Percentiles rank a stretch among this genome's conserved stretches.
Evolutionary conservation across 2,888 invertebrate genomes (phyloP).

Genomic region (Ophion ellenae): DNA sequence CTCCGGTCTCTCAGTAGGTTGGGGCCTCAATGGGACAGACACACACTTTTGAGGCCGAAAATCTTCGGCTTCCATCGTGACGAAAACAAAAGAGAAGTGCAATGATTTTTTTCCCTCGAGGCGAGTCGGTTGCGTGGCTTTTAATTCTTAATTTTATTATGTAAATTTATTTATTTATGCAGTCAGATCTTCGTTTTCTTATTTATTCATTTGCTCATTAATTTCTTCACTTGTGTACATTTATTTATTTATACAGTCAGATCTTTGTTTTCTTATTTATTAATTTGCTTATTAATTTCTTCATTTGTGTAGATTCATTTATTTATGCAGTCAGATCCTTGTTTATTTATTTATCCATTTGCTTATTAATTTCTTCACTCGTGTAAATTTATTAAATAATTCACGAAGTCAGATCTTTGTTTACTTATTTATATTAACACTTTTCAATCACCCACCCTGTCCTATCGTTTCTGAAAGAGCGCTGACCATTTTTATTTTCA

Average conservation of each 20-base stretch:
- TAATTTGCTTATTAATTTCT: not conserved
- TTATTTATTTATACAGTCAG: too few species aligned
- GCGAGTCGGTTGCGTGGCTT: not conserved
- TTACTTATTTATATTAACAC: not conserved
- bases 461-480: slow-evolving; percentile 46
- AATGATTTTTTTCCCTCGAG: not conserved
- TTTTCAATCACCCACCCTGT: slow-evolving; percentile 1
- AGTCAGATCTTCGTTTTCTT: too few species aligned
- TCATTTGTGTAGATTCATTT: not conserved
- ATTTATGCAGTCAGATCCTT: too few species aligned
- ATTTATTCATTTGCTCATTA: too few species aligned
- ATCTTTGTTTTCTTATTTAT: not conserved
- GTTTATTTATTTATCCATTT: too few species aligned
- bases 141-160: too few species aligned
- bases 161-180: too few species aligned
- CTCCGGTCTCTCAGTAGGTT: slow-evolving; percentile 21
- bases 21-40: slow-evolving; percentile 27
- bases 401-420: too few species aligned
- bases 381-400: too few species aligned
- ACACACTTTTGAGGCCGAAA: not conserved
- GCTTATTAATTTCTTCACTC: not conserved
- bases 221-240: too few species aligned
- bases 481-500: slow-evolving; percentile 15
- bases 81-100: not conserved
- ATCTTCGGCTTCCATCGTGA: too few species aligned